Conservation (phyloP, 2,113 vertebrate genomes). For the Oreochromis tanganicae region DNA sequence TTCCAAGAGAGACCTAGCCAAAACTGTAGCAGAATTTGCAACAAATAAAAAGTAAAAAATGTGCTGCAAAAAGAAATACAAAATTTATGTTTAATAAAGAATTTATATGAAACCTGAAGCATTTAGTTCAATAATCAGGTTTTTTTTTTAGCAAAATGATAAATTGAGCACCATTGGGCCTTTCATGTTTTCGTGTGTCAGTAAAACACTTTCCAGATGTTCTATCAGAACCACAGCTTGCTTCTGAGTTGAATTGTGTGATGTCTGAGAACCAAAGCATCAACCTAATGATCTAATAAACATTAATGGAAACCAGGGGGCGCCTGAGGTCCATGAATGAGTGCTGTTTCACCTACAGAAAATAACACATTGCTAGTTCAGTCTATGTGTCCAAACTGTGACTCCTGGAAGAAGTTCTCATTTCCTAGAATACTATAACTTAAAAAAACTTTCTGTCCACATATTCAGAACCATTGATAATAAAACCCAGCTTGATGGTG, state of each 20-base stretch:
- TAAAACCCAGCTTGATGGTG: neutral
- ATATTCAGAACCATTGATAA: neutral
- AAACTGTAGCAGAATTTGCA: neutral
- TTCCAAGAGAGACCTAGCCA: neutral
- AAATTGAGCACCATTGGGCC: neutral
- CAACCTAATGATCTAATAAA: neutral
- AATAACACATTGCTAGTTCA: neutral
- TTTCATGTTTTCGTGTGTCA: neutral
- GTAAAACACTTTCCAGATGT: neutral
- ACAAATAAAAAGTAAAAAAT: neutral
- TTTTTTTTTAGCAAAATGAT: neutral
- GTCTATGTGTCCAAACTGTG: neutral
- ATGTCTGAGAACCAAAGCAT: neutral
- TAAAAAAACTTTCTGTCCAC: neutral
- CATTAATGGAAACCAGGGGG: neutral
- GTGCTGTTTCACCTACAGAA: neutral
- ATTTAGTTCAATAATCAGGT: fast-evolving
- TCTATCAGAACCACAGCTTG: neutral
- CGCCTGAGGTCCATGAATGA: neutral
- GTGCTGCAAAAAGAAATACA: neutral
- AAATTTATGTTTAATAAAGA: neutral
- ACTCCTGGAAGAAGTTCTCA: neutral
- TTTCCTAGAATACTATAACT: neutral
- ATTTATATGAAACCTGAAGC: neutral
- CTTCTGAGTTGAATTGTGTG: neutral